Evolutionary conservation across 2,113 vertebrate species (phyloP).

Genomic region (Mustela lutreola): DNA sequence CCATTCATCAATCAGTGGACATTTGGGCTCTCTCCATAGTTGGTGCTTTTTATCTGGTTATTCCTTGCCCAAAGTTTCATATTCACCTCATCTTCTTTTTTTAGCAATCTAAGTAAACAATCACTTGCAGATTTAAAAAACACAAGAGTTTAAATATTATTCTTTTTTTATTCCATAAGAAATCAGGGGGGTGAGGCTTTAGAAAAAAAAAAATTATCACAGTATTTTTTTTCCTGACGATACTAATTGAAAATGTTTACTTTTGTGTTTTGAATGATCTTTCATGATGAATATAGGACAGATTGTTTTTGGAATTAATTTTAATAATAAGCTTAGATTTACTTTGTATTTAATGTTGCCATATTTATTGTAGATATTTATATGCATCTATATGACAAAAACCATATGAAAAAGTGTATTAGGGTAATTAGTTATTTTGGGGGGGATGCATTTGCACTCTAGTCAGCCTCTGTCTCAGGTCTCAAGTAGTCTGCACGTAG

Average conservation of each 20-base stretch:
- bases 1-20: no score
- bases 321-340: slow-evolving; percentile 2
- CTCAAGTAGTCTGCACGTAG: not conserved
- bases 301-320: not conserved
- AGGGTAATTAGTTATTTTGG: slow-evolving; percentile 31
- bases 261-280: slow-evolving; percentile 38
- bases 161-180: not conserved
- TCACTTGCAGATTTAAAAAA: not conserved
- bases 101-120: slow-evolving; percentile 3
- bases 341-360: not conserved
- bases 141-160: not conserved
- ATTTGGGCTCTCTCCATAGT: no score
- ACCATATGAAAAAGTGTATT: not conserved
- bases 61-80: not conserved
- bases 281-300: not conserved
- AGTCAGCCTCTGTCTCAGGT: not conserved
- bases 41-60: not conserved
- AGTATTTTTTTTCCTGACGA: slow-evolving; percentile 39
- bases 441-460: slow-evolving; percentile 20
- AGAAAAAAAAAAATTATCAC: slow-evolving; percentile 24
- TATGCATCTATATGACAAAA: not conserved
- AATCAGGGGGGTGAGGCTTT: not conserved
- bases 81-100: not conserved
- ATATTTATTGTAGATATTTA: not conserved
- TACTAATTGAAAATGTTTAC: slow-evolving; percentile 34